Evolutionary conservation across 1,140 invertebrate genomes (phyloP).

Genomic region (Drosophila azteca): DNA sequence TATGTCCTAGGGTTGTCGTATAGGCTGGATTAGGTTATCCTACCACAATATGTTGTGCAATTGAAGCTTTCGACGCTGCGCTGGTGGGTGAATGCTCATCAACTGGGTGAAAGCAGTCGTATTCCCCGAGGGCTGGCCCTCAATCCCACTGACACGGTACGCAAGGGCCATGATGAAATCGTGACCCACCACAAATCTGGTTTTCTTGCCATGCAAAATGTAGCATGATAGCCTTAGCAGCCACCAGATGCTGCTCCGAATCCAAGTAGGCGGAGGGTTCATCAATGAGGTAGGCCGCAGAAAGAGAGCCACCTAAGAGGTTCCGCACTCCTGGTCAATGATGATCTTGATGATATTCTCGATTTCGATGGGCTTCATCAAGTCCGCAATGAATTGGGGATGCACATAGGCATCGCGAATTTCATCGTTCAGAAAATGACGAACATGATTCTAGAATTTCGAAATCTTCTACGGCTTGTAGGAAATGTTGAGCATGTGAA

Average conservation of each 20-base stretch:
- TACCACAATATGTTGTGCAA: conserved; percentile 16
- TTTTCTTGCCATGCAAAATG: conserved; percentile 99
- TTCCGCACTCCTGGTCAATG: conserved; percentile 99
- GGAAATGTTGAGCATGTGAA: too few species aligned
- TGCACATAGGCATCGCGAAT: conserved; percentile 98
- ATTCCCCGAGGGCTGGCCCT: conserved; percentile 94
- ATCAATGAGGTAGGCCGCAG: conserved; percentile 99
- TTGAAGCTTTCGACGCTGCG: conserved; percentile 25
- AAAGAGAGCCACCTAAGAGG: conserved; percentile 98
- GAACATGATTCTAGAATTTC: conserved; percentile 96
- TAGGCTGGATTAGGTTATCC: too few species aligned
- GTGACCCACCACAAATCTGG: conserved; percentile 99
- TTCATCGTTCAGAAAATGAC: conserved; percentile 96
- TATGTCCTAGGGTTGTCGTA: too few species aligned
- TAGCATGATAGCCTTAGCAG: conserved; percentile 99
- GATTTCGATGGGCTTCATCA: conserved; percentile 99
- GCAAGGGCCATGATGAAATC: conserved; percentile 99
- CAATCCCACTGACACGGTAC: conserved; percentile 99
- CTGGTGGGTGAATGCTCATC: conserved; percentile 10
- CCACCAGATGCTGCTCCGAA: conserved; percentile 99
- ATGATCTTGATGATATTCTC: too few species aligned
- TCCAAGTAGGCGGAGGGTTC: conserved; percentile 99
- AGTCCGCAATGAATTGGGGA: conserved; percentile 99
- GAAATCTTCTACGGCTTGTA: too few species aligned
- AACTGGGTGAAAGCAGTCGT: conserved; percentile 94